Evolutionary conservation across 2,797 vertebrate species (phyloP), one percentile per base, ranked within the genome.

Genomic region (Tapirus indicus): DNA sequence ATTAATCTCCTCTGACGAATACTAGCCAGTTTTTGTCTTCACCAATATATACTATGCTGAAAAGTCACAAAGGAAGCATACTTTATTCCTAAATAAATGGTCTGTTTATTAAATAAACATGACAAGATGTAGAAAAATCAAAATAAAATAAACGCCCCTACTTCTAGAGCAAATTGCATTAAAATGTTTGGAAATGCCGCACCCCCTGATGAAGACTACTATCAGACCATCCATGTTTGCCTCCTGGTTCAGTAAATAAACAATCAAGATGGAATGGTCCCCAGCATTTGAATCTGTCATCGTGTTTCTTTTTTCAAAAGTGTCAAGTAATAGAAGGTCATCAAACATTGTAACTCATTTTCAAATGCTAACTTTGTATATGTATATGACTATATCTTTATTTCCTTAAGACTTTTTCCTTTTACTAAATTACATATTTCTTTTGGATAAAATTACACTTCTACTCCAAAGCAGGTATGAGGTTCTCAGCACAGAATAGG

Each of bases 201-300:
- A 6, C 83, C 21, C 27, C 11, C 7, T 41, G 49, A n/a, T 32
- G n/a, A 92, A 58, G 64, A 87, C 18, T 47, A 29, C 9, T 82
- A 32, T 66, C 14, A 35, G 66, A 71, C 7, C 14, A 47, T 52
- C 5, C 20, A 86, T n/a, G 27, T 16, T 80, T 72, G 47, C 7
- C 27, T 82, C 20, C 41, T 85, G 47, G n/a, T 9, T 95, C 92
- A 44, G 5, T 80, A 83, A 90, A 83, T 16, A 93, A 95, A 86
- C 41, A 88, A 66, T 44, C 64, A 35, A 64, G 52, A 87, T 72
- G 78, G 41, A 89, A 83, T n/a, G 1, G 6, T 83, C 90, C 52
- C 60, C 47, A 66, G n/a, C 10, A 52, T 68, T 77, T 85, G 38
- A 64, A 60, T 84, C 44, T 79, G 38, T 66, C 77, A 62, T 64